Percentiles rank a stretch among this genome's conserved stretches.
These are phyloP conservation scores for Synergus gifuensis DNA, from an alignment of 2,888 invertebrate species.

Conservation along the genomic window DNA sequence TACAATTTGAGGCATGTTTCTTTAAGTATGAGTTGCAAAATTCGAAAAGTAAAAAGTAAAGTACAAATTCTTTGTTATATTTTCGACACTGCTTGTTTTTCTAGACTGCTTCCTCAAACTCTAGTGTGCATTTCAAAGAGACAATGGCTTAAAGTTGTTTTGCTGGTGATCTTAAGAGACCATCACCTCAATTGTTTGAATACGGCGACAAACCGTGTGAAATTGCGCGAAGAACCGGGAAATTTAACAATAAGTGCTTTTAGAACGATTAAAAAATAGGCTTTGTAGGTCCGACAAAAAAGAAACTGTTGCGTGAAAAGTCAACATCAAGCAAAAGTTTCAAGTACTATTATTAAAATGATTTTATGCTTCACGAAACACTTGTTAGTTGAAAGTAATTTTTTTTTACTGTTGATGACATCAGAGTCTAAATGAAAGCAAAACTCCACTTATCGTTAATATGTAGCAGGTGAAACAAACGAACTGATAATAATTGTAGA, in stretches of 20 bases:
- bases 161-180: slow-evolving; percentile 20
- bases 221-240: slow-evolving; percentile 39
- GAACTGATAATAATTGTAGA: background rate
- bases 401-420: background rate
- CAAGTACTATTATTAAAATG: slow-evolving; percentile 23
- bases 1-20: background rate
- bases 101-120: background rate
- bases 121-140: background rate
- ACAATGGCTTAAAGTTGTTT: slow-evolving; percentile 30
- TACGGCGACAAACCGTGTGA: slow-evolving; percentile 31
- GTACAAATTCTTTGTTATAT: background rate
- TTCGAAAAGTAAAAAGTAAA: background rate
- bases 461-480: background rate
- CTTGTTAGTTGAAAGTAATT: slow-evolving; percentile 9
- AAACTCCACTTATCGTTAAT: background rate
- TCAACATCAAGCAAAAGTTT: background rate
- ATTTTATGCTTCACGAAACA: background rate
- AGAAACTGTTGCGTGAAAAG: slow-evolving; percentile 9
- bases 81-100: background rate
- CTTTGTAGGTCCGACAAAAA: background rate
- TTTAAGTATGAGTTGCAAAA: background rate
- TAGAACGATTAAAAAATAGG: background rate
- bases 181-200: slow-evolving; percentile 22
- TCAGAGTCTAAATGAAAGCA: background rate
- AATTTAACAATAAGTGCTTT: background rate